Evolutionary conservation across 2,888 invertebrate species (phyloP), one percentile per base, ranked within the genome.

Genomic region (Athrips mouffetella): DNA sequence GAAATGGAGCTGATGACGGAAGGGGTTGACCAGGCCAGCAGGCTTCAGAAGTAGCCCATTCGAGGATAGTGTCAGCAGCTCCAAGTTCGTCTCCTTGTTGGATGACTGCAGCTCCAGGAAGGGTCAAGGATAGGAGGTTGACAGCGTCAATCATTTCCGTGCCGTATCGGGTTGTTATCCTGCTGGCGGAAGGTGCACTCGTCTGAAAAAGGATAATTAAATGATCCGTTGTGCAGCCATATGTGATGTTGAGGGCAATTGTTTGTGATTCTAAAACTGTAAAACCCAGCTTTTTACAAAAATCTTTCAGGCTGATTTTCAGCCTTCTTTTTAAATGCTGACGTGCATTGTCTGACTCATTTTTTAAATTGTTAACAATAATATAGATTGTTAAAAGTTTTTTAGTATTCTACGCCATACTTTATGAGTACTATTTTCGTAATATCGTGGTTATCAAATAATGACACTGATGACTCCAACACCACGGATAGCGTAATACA

Each of bases 71-170:
- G 49, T 87, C 87, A 0, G 80, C 78, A 0, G 73, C 69, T 1
- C 93, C 94, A 1, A 95, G 89, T 63, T 95, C 94, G 58, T 95
- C 94, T 8, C 95, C 96, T 72, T 96, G 94, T 68, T 96, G 95
- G 16, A 94, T 92, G 20, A 95, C 86, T 0, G 92, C 89, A 0
- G 94, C 91, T 16, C 96, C 96, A 0, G 95, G 95, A 18, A 97
- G 77, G 0, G 92, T 80, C 30, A 94, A 79, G 2, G 91, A 84
- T 41, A 96, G 76, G 59, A 94, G 91, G 71, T 93, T 93, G 18
- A 94, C 72, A 0, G 91, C 90, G 54, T 94, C 93, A 0, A 92
- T 90, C 60, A 92, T 89, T 48, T 92, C 91, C 1, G 73, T 76
- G 1, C 94, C 93, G 49, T 91, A 87, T 2, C 94, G 93, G 81